Evolutionary conservation across 2,888 invertebrate species (phyloP), one percentile per base, ranked within the genome.

Genomic region (Pherbina coryleti): DNA sequence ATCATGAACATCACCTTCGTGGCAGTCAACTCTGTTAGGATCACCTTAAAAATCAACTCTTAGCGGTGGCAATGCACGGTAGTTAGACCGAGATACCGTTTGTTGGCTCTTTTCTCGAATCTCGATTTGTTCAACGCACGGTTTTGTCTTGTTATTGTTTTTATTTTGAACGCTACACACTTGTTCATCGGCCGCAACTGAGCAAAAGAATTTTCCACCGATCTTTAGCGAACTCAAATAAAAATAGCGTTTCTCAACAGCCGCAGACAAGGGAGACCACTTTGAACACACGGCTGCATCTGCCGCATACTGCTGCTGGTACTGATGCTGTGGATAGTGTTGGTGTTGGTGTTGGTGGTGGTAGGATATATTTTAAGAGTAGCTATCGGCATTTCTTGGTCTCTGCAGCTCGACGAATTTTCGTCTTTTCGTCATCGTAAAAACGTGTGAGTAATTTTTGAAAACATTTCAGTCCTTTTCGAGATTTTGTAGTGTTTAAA

Each of bases 401-500:
- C 44, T n/a, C 67, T 37, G 53, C 71, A 76, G 55, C 66, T 66
- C 64, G 69, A 53, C 70, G 37, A 69, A 25, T 44, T 69, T 76
- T 69, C 75, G 67, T 34, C 74, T 77, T 67, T 34, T 19, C 78
- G 79, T n/a, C n/a, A n/a, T 77, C 79, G 85, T 89, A 86, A 86
- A 89, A 88, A 86, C 88, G 87, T 87, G 87, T 88, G 86, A 86
- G 86, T 85, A 82, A 81, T 83, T 82, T 84, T 82, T 84, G 81
- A 85, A 84, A 85, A 85, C 83, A 78, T 80, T 85, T 88, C 89
- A 88, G 88, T 88, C 87, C 87, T 87, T 89, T 84, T 84, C 86
- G 85, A 88, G 87, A 88, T 89, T 87, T 88, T 85, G 85, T 85
- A 85, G 86, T 86, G 88, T 81, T 83, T 83, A 84, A 84, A 86